Conservation (phyloP, 2,888 invertebrate species). For the Heteromyza rotundicornis region DNA sequence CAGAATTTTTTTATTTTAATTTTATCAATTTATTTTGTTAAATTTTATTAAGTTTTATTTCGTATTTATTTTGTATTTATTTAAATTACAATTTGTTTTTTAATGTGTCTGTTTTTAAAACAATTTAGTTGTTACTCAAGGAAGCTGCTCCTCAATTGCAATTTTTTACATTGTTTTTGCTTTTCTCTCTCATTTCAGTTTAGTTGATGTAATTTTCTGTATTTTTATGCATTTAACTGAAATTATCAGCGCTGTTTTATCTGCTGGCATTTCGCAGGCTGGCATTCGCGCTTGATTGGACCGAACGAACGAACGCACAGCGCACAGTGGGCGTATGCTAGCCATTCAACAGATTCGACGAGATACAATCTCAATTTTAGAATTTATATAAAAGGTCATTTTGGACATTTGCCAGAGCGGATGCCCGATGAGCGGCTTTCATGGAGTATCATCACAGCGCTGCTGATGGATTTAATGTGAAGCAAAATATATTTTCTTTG, state of each 20-base stretch:
- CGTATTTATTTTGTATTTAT: too few species aligned
- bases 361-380: slow-evolving; percentile 10
- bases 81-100: not conserved
- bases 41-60: too few species aligned
- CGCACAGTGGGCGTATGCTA: slow-evolving; percentile 5
- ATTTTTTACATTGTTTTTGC: too few species aligned
- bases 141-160: slow-evolving; percentile 9
- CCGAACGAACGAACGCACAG: not conserved
- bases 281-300: not conserved
- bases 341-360: not conserved
- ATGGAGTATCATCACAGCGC: too few species aligned
- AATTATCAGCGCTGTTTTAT: not conserved
- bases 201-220: not conserved
- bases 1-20: too few species aligned
- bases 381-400: slow-evolving; percentile 19
- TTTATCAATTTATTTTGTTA: too few species aligned
- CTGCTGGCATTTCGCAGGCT: not conserved
- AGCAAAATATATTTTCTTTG: too few species aligned
- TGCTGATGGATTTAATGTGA: too few species aligned
- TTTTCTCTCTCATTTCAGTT: too few species aligned
- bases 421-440: too few species aligned
- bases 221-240: slow-evolving; percentile 1
- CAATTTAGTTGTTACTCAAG: slow-evolving; percentile 3
- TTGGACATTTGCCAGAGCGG: not conserved
- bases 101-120: not conserved